These are phyloP conservation scores for Ephestia elutella DNA, from an alignment of 1,140 invertebrate species.

Conservation along the genomic window DNA sequence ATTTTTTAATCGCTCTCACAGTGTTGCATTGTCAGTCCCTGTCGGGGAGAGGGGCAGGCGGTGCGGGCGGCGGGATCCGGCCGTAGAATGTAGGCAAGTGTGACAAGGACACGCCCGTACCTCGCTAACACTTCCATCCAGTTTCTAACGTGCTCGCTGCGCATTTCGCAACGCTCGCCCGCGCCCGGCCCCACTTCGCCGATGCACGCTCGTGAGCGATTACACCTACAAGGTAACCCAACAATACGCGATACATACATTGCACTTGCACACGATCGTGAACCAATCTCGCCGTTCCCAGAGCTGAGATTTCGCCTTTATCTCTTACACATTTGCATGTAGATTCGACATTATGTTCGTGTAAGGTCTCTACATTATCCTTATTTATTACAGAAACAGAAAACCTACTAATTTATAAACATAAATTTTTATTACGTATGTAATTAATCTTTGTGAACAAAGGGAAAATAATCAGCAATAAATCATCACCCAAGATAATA, in stretches of 20 bases:
- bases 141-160: conserved; percentile 66
- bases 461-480: too few relatives aligned
- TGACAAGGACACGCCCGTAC: conserved; percentile 73
- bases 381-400: too few relatives aligned
- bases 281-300: neutral
- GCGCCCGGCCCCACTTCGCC: conserved; percentile 46
- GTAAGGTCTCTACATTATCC: too few relatives aligned
- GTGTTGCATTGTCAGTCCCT: conserved; percentile 62
- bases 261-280: conserved; percentile 10
- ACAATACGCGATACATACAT: conserved; percentile 36
- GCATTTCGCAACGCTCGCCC: conserved; percentile 63
- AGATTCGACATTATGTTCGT: too few relatives aligned
- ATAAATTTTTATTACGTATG: too few relatives aligned
- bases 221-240: conserved; percentile 49
- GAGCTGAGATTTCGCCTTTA: conserved; percentile 1
- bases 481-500: too few relatives aligned
- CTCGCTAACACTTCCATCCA: conserved; percentile 70
- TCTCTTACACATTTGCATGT: neutral
- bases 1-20: conserved; percentile 56
- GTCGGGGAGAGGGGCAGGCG: conserved; percentile 34
- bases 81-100: conserved; percentile 70
- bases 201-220: conserved; percentile 51
- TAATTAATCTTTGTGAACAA: too few relatives aligned
- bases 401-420: too few relatives aligned
- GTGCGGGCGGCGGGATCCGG: conserved; percentile 42